Conservation (phyloP, 1,140 invertebrate species). For the Aphidius ervi region DNA sequence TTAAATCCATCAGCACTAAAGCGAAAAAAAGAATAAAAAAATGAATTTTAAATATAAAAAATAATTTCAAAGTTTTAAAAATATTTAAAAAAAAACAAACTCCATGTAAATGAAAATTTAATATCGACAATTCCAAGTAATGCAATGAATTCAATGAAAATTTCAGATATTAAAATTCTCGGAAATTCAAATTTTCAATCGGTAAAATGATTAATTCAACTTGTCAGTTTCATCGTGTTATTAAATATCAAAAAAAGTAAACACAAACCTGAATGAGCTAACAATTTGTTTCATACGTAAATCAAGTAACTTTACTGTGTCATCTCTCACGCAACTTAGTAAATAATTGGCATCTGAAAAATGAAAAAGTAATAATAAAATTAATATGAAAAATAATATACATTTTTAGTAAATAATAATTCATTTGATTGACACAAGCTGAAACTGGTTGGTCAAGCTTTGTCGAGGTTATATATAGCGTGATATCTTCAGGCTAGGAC, state of each 20-base stretch:
- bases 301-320: slow-evolving; percentile 91
- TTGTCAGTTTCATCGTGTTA: not conserved
- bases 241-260: not conserved
- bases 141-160: too few species aligned
- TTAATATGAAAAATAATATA: not conserved
- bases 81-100: too few species aligned
- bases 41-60: slow-evolving; percentile 7
- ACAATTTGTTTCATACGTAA: slow-evolving; percentile 89
- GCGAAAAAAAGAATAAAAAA: slow-evolving; percentile 27
- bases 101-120: too few species aligned
- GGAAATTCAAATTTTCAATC: not conserved
- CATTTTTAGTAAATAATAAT: not conserved
- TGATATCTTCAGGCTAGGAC: slow-evolving; percentile 15
- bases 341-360: slow-evolving; percentile 84
- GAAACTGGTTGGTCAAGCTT: too few species aligned
- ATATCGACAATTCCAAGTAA: too few species aligned
- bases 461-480: slow-evolving; percentile 9
- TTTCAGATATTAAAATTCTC: too few species aligned
- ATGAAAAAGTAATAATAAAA: slow-evolving; percentile 21
- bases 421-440: too few species aligned
- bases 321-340: slow-evolving; percentile 88
- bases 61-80: not conserved
- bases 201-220: not conserved
- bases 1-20: slow-evolving; percentile 89
- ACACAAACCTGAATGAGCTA: slow-evolving; percentile 78